phyloP scores from a whole-genome alignment of 2,888 invertebrate species.

The Pycnomerus fuliginosus region DNA sequence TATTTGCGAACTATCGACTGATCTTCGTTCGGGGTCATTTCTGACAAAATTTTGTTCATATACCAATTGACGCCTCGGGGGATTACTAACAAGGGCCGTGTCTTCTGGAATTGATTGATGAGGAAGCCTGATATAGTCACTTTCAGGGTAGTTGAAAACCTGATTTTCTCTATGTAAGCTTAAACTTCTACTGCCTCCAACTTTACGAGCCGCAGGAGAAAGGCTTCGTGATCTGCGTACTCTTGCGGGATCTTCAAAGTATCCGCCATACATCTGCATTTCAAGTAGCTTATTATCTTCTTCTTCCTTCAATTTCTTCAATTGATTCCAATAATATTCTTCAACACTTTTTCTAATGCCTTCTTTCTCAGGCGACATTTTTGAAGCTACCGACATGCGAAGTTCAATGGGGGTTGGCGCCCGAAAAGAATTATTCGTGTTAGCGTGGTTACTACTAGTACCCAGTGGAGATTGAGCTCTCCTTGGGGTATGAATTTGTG shows the following conservation, averaged over 20 bases:
- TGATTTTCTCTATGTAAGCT: constrained; percentile 44
- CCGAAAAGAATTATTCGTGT: constrained; percentile 19
- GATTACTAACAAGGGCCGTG: constrained; percentile 23
- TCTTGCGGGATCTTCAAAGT: constrained; percentile 44
- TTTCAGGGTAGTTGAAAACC: constrained; percentile 36
- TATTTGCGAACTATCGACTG: constrained; percentile 30
- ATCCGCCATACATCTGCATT: constrained; percentile 42
- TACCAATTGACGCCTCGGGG: constrained; percentile 7
- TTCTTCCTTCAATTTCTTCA: constrained; percentile 63
- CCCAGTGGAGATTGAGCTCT: constrained; percentile 27
- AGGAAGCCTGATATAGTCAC: constrained; percentile 1
- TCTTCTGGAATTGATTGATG: constrained; percentile 27
- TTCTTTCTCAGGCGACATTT: constrained; percentile 54
- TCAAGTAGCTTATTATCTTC: constrained; percentile 58
- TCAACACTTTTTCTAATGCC: constrained; percentile 62
- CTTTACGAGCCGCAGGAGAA: constrained; percentile 50
- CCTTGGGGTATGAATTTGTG: constrained; percentile 36
- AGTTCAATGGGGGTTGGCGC: constrained; percentile 32
- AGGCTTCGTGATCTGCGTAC: constrained; percentile 52
- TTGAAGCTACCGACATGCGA: constrained; percentile 25
- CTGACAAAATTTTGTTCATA: constrained; percentile 32
- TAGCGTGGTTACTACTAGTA: constrained; percentile 4
- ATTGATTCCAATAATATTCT: constrained; percentile 69
- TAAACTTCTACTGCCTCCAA: constrained; percentile 47
- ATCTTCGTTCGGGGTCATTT: constrained; percentile 37